Base-by-base conservation (phyloP, 2,888 invertebrate genomes). In the Nebria brevicollis region DNA sequence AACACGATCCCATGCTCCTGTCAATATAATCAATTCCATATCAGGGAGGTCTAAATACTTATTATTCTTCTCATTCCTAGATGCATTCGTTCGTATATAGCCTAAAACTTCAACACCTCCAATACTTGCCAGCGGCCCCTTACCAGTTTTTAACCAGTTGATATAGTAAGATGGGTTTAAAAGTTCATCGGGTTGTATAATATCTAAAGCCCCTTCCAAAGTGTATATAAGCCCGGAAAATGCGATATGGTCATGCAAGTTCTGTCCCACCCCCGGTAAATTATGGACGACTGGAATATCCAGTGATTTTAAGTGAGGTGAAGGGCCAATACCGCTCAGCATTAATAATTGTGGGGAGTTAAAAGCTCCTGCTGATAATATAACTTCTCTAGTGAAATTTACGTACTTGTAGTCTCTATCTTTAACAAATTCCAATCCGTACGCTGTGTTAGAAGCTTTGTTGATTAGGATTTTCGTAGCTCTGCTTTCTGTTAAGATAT, bases 301-400 rank as follows among this genome's bases (percentile, higher is more conserved):
- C 0, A 92, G 87, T 77, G 92, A 89, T 82, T 91, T 86, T 75
- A 94, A 86, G 83, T 94, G 93, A 2, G 91, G 87, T 88, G 84
- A 90, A 0, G 94, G 94, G 0, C 94, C 94, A 11, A 94, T 88
- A 0, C 97, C 97, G 6, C 96, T 96, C 5, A 98, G 88, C 95
- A 98, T 96, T 10, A 98, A 91, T 2, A 98, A 87, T 88, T 98
- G 97, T 0, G 98, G 97, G 0, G 96, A 95, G 85, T 95, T 96
- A 83, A 98, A 94, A 1, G 97, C 92, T 0, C 98, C 98, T 1
- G 96, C 96, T 13, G 95, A 94, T 15, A 98, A 86, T 77, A 98
- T 95, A 0, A 98, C 94, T 89, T 97, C 97, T 87, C 94, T 95
- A 1, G 91, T 91, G 0, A 94, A 95, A 72, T 87, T 89, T 0